Percentiles rank a stretch among this genome's conserved stretches.
These are phyloP conservation scores for Thamnophis sirtalis DNA, from an alignment of 2,113 vertebrate genomes.

Conservation along the genomic window DNA sequence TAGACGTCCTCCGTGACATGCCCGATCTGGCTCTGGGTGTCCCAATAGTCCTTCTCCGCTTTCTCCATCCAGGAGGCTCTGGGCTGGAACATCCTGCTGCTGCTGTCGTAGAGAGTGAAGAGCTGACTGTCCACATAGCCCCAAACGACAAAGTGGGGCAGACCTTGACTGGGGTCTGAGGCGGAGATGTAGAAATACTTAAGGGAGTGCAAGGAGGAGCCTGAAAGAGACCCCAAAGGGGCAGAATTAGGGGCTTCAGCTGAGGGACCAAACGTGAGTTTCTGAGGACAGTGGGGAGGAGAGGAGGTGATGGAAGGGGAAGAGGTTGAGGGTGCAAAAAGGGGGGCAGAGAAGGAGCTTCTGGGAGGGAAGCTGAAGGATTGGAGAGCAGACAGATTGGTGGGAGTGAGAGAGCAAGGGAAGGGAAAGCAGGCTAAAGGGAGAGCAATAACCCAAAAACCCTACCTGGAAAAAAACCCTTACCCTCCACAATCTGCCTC, in stretches of 20 bases:
- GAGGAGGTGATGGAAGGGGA: too few species aligned
- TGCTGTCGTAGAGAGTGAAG: not conserved
- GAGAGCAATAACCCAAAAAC: too few species aligned
- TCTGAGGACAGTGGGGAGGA: too few species aligned
- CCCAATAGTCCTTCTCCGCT: not conserved
- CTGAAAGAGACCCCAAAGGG: not conserved
- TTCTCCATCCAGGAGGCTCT: not conserved
- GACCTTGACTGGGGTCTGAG: not conserved
- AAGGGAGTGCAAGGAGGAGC: not conserved
- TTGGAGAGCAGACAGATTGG: too few species aligned
- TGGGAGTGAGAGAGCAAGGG: too few species aligned
- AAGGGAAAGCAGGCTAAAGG: too few species aligned
- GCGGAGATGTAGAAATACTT: not conserved
- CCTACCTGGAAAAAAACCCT: too few species aligned
- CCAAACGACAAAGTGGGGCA: not conserved
- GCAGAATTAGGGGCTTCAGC: not conserved
- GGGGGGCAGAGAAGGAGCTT: too few species aligned
- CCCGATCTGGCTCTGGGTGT: not conserved
- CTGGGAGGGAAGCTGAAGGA: too few species aligned
- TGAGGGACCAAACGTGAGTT: not conserved
- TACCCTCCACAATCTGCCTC: too few species aligned
- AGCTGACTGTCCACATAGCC: not conserved
- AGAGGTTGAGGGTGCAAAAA: too few species aligned
- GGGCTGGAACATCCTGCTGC: not conserved
- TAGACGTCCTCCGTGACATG: not conserved